Evolutionary conservation across 2,888 invertebrate genomes (phyloP).

Genomic region (Tiliacea citrago): DNA sequence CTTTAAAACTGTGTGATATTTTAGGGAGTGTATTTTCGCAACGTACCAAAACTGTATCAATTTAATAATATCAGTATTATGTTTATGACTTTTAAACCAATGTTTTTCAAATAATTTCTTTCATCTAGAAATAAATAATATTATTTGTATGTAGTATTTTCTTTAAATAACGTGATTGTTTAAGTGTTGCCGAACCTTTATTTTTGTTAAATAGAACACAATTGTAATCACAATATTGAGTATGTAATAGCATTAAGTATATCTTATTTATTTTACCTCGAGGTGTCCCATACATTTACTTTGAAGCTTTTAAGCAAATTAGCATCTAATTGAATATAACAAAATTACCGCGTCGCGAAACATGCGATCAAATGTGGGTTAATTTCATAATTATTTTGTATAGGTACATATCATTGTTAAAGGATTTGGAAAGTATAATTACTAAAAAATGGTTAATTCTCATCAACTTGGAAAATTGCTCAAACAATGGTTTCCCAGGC

Average conservation of each 20-base stretch:
- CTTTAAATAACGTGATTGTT: not conserved
- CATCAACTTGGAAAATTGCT: not conserved
- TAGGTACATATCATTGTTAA: constrained; percentile 1
- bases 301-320: constrained; percentile 71
- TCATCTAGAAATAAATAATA: not conserved
- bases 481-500: not conserved
- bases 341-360: constrained; percentile 59
- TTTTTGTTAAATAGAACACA: not conserved
- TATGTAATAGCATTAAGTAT: constrained; percentile 23
- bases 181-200: not conserved
- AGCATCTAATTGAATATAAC: constrained; percentile 67
- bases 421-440: not conserved
- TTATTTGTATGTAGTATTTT: not conserved
- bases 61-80: not conserved
- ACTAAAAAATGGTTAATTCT: constrained; percentile 1
- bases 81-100: constrained; percentile 1
- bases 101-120: not conserved
- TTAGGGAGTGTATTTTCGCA: constrained; percentile 37
- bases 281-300: constrained; percentile 62
- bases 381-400: constrained; percentile 34
- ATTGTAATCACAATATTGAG: constrained; percentile 5
- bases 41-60: constrained; percentile 1
- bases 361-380: constrained; percentile 65
- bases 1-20: constrained; percentile 39
- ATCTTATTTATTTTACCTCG: constrained; percentile 50